These are phyloP conservation scores for Oscheius sp. DNA, from an alignment of 1,140 invertebrate genomes.

Conservation along the genomic window DNA sequence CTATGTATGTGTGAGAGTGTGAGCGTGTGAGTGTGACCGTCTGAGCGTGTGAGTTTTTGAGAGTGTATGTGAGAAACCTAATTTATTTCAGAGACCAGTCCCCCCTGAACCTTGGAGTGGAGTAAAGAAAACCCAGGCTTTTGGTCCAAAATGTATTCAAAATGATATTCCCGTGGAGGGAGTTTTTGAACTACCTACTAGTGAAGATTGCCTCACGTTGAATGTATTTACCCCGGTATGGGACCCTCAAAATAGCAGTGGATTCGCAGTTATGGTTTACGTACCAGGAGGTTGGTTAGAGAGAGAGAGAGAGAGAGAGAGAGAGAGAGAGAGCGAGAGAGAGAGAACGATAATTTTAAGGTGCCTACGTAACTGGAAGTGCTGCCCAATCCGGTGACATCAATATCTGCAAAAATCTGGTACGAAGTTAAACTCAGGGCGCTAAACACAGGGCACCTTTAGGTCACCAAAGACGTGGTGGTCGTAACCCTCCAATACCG, in stretches of 20 bases:
- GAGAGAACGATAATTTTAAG: too few species aligned
- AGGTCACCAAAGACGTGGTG: slow-evolving; percentile 68
- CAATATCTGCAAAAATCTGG: slow-evolving; percentile 68
- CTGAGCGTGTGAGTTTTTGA: too few species aligned
- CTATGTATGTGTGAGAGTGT: too few species aligned
- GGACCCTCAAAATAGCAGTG: slow-evolving; percentile 30
- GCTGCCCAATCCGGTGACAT: slow-evolving; percentile 65
- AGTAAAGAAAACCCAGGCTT: slow-evolving; percentile 15
- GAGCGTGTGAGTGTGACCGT: too few species aligned
- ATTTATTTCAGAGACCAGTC: slow-evolving; percentile 27
- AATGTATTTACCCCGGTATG: slow-evolving; percentile 75
- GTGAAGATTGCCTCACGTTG: slow-evolving; percentile 91
- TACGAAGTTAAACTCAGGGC: slow-evolving; percentile 70
- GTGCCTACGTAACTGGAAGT: slow-evolving; percentile 78
- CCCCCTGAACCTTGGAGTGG: slow-evolving; percentile 29
- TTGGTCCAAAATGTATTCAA: slow-evolving; percentile 22
- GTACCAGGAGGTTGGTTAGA: slow-evolving; percentile 75
- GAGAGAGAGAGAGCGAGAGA: too few species aligned
- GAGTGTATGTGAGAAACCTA: too few species aligned
- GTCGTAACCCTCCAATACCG: slow-evolving; percentile 73
- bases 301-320: too few species aligned
- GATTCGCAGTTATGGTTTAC: not conserved
- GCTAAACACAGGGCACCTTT: not conserved
- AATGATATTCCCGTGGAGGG: slow-evolving; percentile 10
- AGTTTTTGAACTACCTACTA: not conserved